Base-by-base conservation (phyloP, 1,140 invertebrate species). In the Pantala flavescens region DNA sequence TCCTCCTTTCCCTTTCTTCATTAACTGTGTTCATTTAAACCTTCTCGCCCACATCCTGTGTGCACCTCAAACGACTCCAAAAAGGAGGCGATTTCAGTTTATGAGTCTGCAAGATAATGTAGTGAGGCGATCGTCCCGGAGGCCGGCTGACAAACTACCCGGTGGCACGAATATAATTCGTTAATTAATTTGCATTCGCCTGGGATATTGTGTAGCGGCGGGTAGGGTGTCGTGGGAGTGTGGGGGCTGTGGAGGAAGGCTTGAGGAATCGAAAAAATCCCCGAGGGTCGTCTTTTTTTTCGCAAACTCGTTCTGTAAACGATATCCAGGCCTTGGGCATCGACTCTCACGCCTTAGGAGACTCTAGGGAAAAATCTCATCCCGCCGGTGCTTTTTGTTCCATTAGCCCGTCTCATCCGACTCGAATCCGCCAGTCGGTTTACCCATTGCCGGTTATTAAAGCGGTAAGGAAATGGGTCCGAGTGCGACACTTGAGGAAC, bases 101-200 rank as follows among this genome's bases (percentile, higher is more conserved):
- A 63, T 63, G 49, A 63, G 49, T 63, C 49, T 63, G 49, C 2
- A 19, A 12, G 49, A 63, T 63, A 19, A 63, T 63, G 49, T 63
- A 63, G 49, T 21, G n/a, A 63, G 12, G 49, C 49, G 14, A 63
- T 3, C n/a, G 16, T 63, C n/a, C n/a, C 49, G 12, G 49, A 63
- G 2, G 3, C 49, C n/a, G 16, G 5, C 49, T 63, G 49, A 63
- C 49, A 63, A 63, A 63, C 16, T 63, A 21, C 49, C 49, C 49
- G 49, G 49, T 63, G 49, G 49, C 49, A 63, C 49, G 49, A 63
- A 63, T 63, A 63, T 63, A 63, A 63, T 63, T 63, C 49, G 49
- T 21, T 63, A 63, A 63, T 63, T 63, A 63, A 63, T 63, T 63
- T 63, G 49, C 49, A 63, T 63, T 63, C 12, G 49, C 49, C 49